Evolutionary conservation across 23 tunicate species (phyloP), one percentile per base, ranked within the genome.

Genomic region (Styela clava): DNA sequence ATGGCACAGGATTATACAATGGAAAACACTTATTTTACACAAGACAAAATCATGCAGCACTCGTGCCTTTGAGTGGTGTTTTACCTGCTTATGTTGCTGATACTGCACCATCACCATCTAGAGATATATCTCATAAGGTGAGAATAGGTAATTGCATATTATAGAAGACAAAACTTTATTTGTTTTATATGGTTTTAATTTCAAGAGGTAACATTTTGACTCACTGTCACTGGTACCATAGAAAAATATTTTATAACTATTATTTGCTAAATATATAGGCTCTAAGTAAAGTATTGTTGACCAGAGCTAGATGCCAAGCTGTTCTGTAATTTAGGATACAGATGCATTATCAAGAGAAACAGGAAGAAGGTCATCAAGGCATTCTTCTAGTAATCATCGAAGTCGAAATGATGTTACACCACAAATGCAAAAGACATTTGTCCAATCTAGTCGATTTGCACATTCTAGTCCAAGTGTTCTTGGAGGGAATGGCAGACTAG

Each of bases 1-100:
- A 86, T 56, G 97, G 97, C 68, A 69, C 92, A 21, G 97, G 97
- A 0, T 83, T 87, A 28, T 91, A 87, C 74, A 86, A 83, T 83
- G 78, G 78, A 65, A 52, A 89, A 63, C 97, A 91, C 2, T 83
- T 91, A 35, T 91, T 91, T 63, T 71, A 91, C 79, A 86, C 97
- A 16, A 79, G 87, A 63, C 72, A 74, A 22, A 84, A 91, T 86
- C 97, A 91, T 62, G 97, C 97, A 33, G 97, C 97, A 24, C 77
- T 91, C 67, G 97, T 91, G 33, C 97, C 97, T 9, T 35, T 91
- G 73, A 79, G 73, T 63, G 83, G 73, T 12, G 83, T 79, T 31
- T 32, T 79, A 3, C 73, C 83, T 5, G 44, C 83, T 22, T 21
- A 27, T 32, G 24, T 71, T 2, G 35, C 34, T 5, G 77, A 71